Base-by-base conservation (phyloP, 2,113 vertebrate genomes). In the Chamaea fasciata region DNA sequence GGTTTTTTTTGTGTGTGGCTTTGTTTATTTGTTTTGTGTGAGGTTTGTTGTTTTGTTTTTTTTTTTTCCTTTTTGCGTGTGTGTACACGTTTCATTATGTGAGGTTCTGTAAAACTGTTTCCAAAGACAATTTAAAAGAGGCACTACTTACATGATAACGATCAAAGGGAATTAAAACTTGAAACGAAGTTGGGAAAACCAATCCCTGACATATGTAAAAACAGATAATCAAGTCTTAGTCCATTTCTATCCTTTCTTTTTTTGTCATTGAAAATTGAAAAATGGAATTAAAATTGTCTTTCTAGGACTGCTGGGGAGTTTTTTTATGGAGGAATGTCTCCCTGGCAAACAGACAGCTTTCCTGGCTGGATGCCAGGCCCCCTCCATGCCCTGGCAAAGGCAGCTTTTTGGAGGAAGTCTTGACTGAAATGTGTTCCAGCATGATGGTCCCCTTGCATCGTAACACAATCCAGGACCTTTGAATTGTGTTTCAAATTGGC, bases 221-320 rank as follows among this genome's bases (percentile, higher is more conserved):
- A 33, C 0, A 75, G 24, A 60, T 42, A 21, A 75, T 82, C 19
- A 19, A 47, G 11, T 30, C n/a, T 50, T 68, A 75, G 49, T 89
- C 37, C 8, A 82, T 94, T 86, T 63, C 49, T 71, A 71, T 35
- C 3, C 12, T 78, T 75, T 60, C 52, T 46, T 83, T 60, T 74
- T 89, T 53, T 83, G 73, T 75, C n/a, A 39, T 18, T 82, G 31
- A 73, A 75, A 0, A 5, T 10, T 53, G 27, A 33, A 92, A 92
- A 94, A 87, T 90, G 4, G 64, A 87, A 82, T 87, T 79, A 79
- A 82, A 92, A 80, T 90, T 55, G 39, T 44, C 50, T 95, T 90
- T 84, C 65, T 83, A 74, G 53, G 50, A 62, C 35, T 44, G 10
- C 57, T 85, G 74, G 62, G 47, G 59, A 77, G 59, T 47, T 82